A percentile compares a stretch with the other conserved stretches of the same genome.
These are phyloP conservation scores for Tetragonula clypearis DNA, from an alignment of 1,140 invertebrate species.

Conservation along the genomic window DNA sequence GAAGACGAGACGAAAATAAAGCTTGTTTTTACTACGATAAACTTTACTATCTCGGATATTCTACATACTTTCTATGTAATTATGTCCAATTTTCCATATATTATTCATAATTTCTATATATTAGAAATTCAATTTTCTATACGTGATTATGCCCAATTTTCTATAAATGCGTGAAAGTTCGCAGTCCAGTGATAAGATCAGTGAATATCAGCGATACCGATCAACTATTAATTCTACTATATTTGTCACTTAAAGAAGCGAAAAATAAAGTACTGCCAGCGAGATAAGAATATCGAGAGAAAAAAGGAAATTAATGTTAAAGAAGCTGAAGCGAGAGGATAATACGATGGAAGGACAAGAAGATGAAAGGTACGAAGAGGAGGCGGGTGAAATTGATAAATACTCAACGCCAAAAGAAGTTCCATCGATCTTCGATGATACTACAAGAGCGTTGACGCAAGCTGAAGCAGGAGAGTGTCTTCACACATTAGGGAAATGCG, in stretches of 20 bases:
- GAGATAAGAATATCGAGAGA: not conserved
- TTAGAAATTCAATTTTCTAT: no score
- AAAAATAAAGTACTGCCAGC: not conserved
- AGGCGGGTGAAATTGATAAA: not conserved
- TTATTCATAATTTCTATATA: no score
- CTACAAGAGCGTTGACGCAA: conserved; percentile 14
- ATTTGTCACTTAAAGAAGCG: not conserved
- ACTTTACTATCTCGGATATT: no score
- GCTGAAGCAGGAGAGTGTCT: conserved; percentile 52
- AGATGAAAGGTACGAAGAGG: not conserved
- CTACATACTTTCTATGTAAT: no score
- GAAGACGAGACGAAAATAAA: no score
- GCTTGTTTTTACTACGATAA: no score
- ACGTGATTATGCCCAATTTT: no score
- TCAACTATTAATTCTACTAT: not conserved
- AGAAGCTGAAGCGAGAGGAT: not conserved
- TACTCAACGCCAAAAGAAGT: not conserved
- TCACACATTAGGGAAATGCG: conserved; percentile 54
- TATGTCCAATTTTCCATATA: no score
- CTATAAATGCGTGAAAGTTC: no score
- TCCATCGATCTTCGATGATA: not conserved
- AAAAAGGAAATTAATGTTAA: not conserved
- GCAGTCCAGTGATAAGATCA: not conserved
- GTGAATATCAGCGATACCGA: not conserved
- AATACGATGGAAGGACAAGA: not conserved